A percentile compares a stretch with the other conserved stretches of the same genome.
phyloP scores from a whole-genome alignment of 2,888 invertebrate species.

The Brachyptera putata region DNA sequence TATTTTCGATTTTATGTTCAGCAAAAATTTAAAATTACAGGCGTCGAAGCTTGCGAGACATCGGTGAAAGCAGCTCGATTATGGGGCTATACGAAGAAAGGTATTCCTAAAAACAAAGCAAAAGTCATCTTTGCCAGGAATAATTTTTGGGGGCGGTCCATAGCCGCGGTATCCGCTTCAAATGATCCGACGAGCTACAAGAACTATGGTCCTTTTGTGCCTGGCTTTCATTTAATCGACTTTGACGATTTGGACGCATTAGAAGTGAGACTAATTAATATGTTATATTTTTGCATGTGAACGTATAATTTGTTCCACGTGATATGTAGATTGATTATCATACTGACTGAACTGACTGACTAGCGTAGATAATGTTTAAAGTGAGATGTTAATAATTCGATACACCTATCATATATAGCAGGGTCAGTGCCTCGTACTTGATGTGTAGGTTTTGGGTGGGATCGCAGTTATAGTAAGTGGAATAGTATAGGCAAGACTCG shows the following conservation, averaged over 20 bases:
- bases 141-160: slow-evolving; percentile 94
- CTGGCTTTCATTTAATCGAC: slow-evolving; percentile 78
- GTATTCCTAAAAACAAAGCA: slow-evolving; percentile 75
- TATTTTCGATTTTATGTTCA: too few relatives aligned
- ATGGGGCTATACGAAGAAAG: slow-evolving; percentile 89
- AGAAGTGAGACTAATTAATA: neutral
- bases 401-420: too few relatives aligned
- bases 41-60: slow-evolving; percentile 92
- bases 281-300: neutral
- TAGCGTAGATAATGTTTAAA: too few relatives aligned
- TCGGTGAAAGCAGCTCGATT: slow-evolving; percentile 89
- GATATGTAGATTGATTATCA: too few relatives aligned
- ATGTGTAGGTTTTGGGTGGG: too few relatives aligned
- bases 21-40: slow-evolving; percentile 48
- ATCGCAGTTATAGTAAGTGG: too few relatives aligned
- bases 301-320: neutral
- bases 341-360: too few relatives aligned
- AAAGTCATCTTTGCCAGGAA: slow-evolving; percentile 86
- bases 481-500: too few relatives aligned
- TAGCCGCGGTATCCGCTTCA: slow-evolving; percentile 85
- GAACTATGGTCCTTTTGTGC: slow-evolving; percentile 90
- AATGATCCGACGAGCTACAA: slow-evolving; percentile 77
- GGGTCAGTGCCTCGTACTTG: too few relatives aligned
- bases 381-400: too few relatives aligned
- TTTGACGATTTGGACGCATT: slow-evolving; percentile 73